Base-by-base conservation (phyloP, 2,797 vertebrate genomes). In the Pseudochromis fuscus region DNA sequence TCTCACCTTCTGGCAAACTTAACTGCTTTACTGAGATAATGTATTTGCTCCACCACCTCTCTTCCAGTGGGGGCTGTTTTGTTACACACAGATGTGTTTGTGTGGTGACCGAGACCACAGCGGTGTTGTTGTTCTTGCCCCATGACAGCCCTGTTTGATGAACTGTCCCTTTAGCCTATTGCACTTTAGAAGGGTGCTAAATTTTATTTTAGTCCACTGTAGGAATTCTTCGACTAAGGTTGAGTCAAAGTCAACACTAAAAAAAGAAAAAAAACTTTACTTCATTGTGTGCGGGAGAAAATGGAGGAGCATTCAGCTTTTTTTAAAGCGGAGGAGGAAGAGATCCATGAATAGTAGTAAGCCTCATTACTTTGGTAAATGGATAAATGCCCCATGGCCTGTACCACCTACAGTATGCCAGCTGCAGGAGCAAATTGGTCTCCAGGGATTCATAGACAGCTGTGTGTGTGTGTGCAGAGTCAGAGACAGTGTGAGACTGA, bases 341-440 rank as follows among this genome's bases (percentile, higher is more conserved):
- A 88, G 72, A 86, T 68, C 88, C 79, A 83, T 91, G 88, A 88
- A 89, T 88, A 90, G 89, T 82, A 85, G 81, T 87, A 82, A 84
- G 88, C 77, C 88, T 89, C 88, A 90, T 92, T 92, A 92, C 88
- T 87, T 90, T 90, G 76, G 86, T 89, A 90, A 92, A 90, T 90
- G 89, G 90, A 83, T 88, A 88, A 90, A 92, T 92, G 91, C 87
- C 90, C 90, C 88, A 82, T 91, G 89, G 90, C 86, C 82, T 88
- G 77, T 86, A 88, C 86, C 88, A 90, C 89, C 90, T 84, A 87
- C 86, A 85, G 77, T 88, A 84, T 82, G 62, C 85, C 81, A 88
- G 87, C 89, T 90, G 88, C 85, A 86, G 81, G 81, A 86, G 78
- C 74, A 92, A 93, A 92, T 93, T 91, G 88, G 83, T 93, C 91